Evolutionary conservation across 2,888 invertebrate genomes (phyloP).

Genomic region (Dastarcus helophoroides): DNA sequence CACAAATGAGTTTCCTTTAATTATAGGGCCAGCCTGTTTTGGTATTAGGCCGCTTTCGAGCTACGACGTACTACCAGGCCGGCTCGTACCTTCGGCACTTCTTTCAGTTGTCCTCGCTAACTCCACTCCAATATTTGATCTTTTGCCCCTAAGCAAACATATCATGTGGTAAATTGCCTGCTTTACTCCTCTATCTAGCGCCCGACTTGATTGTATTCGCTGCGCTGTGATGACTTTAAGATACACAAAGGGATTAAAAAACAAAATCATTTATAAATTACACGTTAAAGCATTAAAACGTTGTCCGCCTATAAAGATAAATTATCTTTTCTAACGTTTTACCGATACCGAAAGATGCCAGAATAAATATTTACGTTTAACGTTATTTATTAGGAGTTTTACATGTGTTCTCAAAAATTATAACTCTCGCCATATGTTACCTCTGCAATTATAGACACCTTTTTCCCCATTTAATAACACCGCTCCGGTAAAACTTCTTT

Average conservation of each 20-base stretch:
- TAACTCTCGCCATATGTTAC: no score
- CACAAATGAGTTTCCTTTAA: slow-evolving; percentile 41
- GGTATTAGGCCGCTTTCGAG: slow-evolving; percentile 31
- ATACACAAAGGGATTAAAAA: slow-evolving; percentile 37
- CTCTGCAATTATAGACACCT: no score
- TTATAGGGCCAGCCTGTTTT: slow-evolving; percentile 38
- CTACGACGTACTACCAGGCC: slow-evolving; percentile 15
- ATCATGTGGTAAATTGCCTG: slow-evolving; percentile 40
- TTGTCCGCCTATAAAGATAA: slow-evolving; percentile 38
- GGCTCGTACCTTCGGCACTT: slow-evolving; percentile 3
- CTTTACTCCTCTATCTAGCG: slow-evolving; percentile 32
- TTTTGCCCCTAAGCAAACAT: slow-evolving; percentile 39
- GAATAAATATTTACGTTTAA: no score
- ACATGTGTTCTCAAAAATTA: no score
- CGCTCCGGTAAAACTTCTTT: no score
- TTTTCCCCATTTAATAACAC: no score
- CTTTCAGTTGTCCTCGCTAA: slow-evolving; percentile 12
- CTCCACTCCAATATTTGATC: slow-evolving; percentile 25
- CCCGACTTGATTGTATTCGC: slow-evolving; percentile 27
- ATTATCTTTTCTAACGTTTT: slow-evolving; percentile 30
- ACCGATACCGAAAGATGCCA: slow-evolving; percentile 11
- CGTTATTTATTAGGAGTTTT: no score
- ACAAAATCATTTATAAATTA: slow-evolving; percentile 40
- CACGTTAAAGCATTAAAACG: slow-evolving; percentile 38
- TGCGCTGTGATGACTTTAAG: slow-evolving; percentile 34